Evolutionary conservation across 2,888 invertebrate genomes (phyloP), one percentile per base, ranked within the genome.

Genomic region (Euproctis similis): DNA sequence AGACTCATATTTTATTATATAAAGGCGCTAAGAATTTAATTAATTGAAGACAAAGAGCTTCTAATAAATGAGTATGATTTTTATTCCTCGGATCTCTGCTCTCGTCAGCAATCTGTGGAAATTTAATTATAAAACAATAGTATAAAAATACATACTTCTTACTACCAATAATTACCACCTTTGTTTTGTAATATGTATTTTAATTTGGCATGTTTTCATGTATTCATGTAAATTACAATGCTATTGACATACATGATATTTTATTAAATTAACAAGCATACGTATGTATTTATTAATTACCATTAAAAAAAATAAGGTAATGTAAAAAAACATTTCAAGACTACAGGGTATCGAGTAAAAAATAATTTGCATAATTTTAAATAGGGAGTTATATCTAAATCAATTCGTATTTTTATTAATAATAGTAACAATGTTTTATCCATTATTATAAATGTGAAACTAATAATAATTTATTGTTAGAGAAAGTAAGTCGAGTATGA

Each of bases 21-120:
- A 42, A 36, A 56, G 55, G 54, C 59, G 59, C 46, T 61, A 60
- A 59, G 68, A 69, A 70, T 71, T 73, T 72, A 72, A 76, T 74
- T 74, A 74, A 63, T 43, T 44, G 32, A 32, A 50, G 48, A 53
- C 52, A 56, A 56, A 59, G 53, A 51, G 46, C 50, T 48, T 41
- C 30, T 38, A 31, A 24, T 26, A 21, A 42, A 28, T 24, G 37
- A 42, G 30, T 25, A 38, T 23, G 45, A 41, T 36, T 30, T 45
- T 37, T 52, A 46, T 39, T 51, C 38, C 34, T 22, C 26, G 30
- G 23, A 24, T 30, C 32, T 37, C 42, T 38, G n/a, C 34, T 40
- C 36, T 30, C 21, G 31, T 42, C 34, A 34, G 27, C 18, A 35
- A 45, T 38, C 24, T 13, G 19, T 9, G 11, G 22, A 33, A 26